Evolutionary conservation across 2,113 vertebrate genomes (phyloP).

Genomic region (Rissa tridactyla): DNA sequence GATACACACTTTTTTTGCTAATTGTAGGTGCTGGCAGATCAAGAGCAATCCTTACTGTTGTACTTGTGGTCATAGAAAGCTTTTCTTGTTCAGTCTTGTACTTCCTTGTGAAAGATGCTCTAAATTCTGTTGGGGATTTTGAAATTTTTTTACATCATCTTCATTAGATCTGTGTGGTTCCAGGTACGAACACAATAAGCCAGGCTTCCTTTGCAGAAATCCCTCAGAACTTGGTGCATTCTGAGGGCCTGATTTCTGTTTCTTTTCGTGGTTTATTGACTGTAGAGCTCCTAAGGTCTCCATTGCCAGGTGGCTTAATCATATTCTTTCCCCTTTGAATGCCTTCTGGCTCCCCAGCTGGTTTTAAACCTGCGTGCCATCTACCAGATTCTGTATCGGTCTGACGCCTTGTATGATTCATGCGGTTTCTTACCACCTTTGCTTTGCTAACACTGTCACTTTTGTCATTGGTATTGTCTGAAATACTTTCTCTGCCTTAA

Average conservation of each 20-base stretch:
- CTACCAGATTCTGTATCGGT: neutral
- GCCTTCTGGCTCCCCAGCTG: neutral
- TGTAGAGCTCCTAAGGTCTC: neutral
- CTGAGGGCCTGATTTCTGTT: neutral
- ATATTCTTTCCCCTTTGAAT: neutral
- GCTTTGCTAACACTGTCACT: neutral
- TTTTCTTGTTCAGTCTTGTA: neutral
- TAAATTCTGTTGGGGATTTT: neutral
- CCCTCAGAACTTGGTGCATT: neutral
- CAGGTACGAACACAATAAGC: neutral
- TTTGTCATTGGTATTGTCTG: neutral
- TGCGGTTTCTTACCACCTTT: neutral
- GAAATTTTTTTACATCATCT: neutral
- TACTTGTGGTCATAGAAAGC: neutral
- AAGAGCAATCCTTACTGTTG: neutral
- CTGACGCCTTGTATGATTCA: neutral
- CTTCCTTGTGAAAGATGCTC: neutral
- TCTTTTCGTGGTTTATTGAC: neutral
- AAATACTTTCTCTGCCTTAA: neutral
- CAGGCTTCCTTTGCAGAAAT: neutral
- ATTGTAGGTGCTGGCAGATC: neutral
- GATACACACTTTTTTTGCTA: neutral
- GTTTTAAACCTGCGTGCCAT: neutral
- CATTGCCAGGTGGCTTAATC: neutral
- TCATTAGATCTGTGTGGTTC: neutral